Evolutionary conservation across 2,113 vertebrate species (phyloP).

Genomic region (Falcunculus frontatus): DNA sequence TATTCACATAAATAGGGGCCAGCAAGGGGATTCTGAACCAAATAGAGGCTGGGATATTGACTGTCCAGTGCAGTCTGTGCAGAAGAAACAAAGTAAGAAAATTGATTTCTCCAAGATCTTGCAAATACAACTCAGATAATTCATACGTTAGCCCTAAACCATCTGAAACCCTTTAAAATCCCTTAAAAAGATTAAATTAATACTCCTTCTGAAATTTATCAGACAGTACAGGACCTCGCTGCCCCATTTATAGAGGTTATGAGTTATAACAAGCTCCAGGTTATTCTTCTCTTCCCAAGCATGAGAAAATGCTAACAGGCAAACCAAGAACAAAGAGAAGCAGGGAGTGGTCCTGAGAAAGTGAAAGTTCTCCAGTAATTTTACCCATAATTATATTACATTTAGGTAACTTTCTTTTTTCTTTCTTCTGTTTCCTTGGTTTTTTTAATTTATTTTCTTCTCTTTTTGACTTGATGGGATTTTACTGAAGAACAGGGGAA

Average conservation of each 20-base stretch:
- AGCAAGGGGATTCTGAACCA: neutral
- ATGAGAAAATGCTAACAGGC: neutral
- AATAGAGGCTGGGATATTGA: neutral
- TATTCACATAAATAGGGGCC: neutral
- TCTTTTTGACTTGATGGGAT: neutral
- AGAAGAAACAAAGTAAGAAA: neutral
- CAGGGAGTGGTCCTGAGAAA: neutral
- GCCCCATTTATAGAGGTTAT: neutral
- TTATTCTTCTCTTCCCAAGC: neutral
- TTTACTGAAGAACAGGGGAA: neutral
- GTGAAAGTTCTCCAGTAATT: neutral
- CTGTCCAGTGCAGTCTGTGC: neutral
- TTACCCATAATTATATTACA: neutral
- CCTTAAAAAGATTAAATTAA: neutral
- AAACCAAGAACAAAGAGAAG: neutral
- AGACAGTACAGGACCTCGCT: neutral
- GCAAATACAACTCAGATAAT: neutral
- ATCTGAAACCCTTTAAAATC: neutral
- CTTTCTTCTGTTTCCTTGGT: neutral
- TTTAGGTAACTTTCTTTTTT: neutral
- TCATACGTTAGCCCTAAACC: neutral
- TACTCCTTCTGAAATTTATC: neutral
- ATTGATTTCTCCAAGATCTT: neutral
- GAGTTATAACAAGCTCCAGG: neutral
- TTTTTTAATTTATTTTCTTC: neutral